Conservation (phyloP, 2,888 invertebrate species). For the Herminia tarsipennalis region DNA sequence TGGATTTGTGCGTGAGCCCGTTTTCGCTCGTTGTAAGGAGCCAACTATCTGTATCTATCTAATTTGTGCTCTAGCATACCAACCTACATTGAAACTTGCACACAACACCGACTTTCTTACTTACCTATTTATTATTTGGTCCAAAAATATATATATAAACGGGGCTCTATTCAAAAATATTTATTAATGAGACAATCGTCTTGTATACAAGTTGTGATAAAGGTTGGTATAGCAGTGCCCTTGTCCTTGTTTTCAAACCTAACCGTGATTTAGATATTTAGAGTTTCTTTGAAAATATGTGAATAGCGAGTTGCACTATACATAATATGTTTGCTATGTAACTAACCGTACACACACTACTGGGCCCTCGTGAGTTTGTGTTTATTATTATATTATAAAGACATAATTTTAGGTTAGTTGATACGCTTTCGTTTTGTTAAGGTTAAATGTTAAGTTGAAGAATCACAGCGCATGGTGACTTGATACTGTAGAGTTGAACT, state of each 20-base stretch:
- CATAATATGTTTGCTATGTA: constrained; percentile 30
- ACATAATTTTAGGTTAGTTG: constrained; percentile 56
- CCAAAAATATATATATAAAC: too few species aligned
- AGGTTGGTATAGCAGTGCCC: constrained; percentile 13
- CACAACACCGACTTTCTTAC: too few species aligned
- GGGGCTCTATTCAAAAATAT: too few species aligned
- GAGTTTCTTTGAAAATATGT: constrained; percentile 22
- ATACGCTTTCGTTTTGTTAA: constrained; percentile 59
- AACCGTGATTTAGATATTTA: constrained; percentile 30
- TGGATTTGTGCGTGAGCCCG: too few species aligned
- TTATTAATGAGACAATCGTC: too few species aligned
- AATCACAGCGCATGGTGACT: constrained; percentile 60
- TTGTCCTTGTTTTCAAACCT: constrained; percentile 23
- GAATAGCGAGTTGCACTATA: constrained; percentile 33
- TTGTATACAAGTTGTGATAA: constrained; percentile 11
- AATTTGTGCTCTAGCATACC: too few species aligned
- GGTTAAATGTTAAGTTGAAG: constrained; percentile 35
- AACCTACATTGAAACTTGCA: too few species aligned
- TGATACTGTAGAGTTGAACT: constrained; percentile 38
- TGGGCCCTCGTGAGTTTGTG: constrained; percentile 53
- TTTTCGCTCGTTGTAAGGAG: too few species aligned
- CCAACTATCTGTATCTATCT: too few species aligned
- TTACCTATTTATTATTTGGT: too few species aligned
- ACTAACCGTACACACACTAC: constrained; percentile 45
- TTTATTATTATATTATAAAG: constrained; percentile 47